These are phyloP conservation scores for Opisthograptis luteolata DNA, from an alignment of 2,888 invertebrate species.

Conservation along the genomic window DNA sequence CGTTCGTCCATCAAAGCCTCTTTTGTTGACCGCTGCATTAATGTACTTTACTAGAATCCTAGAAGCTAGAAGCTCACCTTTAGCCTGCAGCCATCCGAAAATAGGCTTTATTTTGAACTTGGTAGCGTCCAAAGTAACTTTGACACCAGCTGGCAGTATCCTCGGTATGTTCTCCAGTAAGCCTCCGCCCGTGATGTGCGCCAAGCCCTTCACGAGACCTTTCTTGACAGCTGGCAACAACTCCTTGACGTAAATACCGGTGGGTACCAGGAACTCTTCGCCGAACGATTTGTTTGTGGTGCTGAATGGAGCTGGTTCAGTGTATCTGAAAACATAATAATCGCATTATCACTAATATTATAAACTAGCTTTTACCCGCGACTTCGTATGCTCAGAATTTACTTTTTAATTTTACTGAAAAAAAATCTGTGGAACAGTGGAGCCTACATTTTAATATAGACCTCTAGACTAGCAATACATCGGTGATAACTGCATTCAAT, in stretches of 20 bases:
- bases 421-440: no score
- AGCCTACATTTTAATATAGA: no score
- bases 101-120: slow-evolving; percentile 90
- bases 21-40: no score
- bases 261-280: slow-evolving; percentile 93
- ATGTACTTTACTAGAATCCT: no score
- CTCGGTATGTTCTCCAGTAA: slow-evolving; percentile 94
- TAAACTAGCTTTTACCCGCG: no score
- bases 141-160: slow-evolving; percentile 88
- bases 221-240: slow-evolving; percentile 89
- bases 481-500: no score
- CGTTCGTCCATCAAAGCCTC: no score
- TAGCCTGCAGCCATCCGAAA: slow-evolving; percentile 94
- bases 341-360: no score
- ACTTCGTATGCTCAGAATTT: no score
- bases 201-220: slow-evolving; percentile 92
- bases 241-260: slow-evolving; percentile 92
- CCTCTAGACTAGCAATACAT: no score
- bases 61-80: slow-evolving; percentile 68
- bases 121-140: slow-evolving; percentile 88
- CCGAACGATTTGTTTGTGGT: slow-evolving; percentile 79
- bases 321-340: slow-evolving; percentile 53
- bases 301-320: slow-evolving; percentile 73
- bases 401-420: no score
- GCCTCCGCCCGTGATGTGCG: slow-evolving; percentile 98